Base-by-base conservation (phyloP, 2,113 vertebrate species). In the Neoarius graeffei region DNA sequence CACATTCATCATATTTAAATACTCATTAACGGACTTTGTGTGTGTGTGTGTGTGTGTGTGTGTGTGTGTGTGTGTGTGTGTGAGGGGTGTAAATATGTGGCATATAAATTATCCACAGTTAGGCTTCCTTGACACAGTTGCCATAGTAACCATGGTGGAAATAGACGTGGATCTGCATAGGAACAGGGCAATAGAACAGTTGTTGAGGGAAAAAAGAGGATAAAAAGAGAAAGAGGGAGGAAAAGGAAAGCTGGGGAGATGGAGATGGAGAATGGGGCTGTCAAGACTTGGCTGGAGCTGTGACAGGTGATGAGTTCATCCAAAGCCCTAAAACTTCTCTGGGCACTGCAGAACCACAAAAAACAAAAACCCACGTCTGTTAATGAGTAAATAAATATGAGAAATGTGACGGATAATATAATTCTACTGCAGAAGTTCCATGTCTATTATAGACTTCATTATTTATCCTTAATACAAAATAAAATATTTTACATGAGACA, bases 71-170 rank as follows among this genome's bases (percentile, higher is more conserved):
- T 84, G 89, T 66, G 73, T 81, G 48, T 66, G 73, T 35, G 23
- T 60, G 17, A 79, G 60, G 27, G 82, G 90, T 90, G 93, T 89
- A 90, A 91, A 93, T 90, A 92, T 71, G 89, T 91, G 89, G 93
- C 92, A 88, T 91, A 91, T 91, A 94, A 95, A 95, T 94, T 92
- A 95, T 94, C 95, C 94, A 93, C 93, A 92, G 94, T 94, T 94
- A 94, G 92, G 90, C 92, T 93, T 89, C 93, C 93, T 93, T 94
- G 93, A 94, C 94, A 93, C 93, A 94, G 95, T 96, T 95, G 94
- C 95, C 93, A 95, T 95, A 94, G 95, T 93, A 95, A 96, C 95
- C 85, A 91, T 95, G 94, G 94, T 95, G 91, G 94, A 95, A 95
- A 95, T 95, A 95, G 95, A 94, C 91, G 87, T 94, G 93, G 93